These are phyloP conservation scores for Urocyon cinereoargenteus DNA, from an alignment of 2,797 vertebrate genomes.

Conservation along the genomic window DNA sequence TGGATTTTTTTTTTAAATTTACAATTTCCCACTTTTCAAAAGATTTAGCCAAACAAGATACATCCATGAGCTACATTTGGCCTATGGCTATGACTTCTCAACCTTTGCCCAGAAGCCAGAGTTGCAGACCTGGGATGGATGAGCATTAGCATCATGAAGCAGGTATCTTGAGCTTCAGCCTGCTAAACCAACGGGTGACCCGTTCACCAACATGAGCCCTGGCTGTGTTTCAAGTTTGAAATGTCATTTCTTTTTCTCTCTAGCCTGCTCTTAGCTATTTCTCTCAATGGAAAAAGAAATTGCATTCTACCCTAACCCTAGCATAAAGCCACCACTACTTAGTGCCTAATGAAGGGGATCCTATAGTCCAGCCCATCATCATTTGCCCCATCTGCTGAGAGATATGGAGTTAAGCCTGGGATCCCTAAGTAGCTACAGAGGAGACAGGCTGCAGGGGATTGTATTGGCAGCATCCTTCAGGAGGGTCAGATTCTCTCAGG, in stretches of 20 bases:
- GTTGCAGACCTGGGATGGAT: background rate
- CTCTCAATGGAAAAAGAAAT: background rate
- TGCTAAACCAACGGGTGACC: background rate
- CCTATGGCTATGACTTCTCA: background rate
- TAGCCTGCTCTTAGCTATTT: background rate
- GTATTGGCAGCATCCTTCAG: conserved; percentile 24
- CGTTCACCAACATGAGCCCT: background rate
- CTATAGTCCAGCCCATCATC: background rate
- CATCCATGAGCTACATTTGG: background rate
- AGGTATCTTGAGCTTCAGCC: background rate
- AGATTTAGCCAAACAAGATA: background rate
- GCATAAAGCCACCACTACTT: background rate
- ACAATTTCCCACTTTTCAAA: background rate
- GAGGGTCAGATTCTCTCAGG: conserved; percentile 34
- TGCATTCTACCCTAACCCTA: background rate
- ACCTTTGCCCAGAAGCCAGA: background rate
- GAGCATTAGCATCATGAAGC: background rate
- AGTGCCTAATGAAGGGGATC: background rate
- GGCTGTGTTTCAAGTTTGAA: background rate
- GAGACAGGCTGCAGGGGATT: background rate
- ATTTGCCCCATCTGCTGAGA: background rate
- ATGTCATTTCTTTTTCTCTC: background rate
- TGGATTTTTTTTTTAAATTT: background rate
- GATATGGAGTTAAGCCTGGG: background rate
- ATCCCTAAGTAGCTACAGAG: background rate